These are phyloP conservation scores for Meloe dianella DNA, from an alignment of 2,888 invertebrate genomes.

Conservation along the genomic window DNA sequence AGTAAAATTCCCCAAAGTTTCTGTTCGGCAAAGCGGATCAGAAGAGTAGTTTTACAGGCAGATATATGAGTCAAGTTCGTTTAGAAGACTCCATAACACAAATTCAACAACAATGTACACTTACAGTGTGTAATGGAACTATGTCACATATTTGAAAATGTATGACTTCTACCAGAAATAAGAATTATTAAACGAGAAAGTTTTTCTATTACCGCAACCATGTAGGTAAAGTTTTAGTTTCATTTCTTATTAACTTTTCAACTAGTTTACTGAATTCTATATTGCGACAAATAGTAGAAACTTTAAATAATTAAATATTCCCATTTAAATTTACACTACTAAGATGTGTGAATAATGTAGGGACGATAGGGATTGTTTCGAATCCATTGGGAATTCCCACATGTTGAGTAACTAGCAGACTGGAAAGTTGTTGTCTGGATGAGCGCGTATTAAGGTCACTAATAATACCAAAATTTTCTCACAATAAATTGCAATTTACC, in stretches of 20 bases:
- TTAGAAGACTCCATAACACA: constrained; percentile 44
- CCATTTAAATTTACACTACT: background rate
- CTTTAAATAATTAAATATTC: background rate
- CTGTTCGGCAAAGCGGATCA: constrained; percentile 39
- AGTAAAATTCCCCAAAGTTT: constrained; percentile 44
- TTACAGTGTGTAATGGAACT: constrained; percentile 43
- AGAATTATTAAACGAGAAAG: too few relatives aligned
- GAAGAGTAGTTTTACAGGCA: constrained; percentile 43
- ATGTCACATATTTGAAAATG: constrained; percentile 44
- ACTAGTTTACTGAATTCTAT: background rate
- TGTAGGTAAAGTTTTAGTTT: too few relatives aligned
- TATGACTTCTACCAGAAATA: background rate
- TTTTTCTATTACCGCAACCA: too few relatives aligned
- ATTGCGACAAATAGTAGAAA: constrained; percentile 32
- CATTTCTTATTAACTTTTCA: background rate
- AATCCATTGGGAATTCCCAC: constrained; percentile 52
- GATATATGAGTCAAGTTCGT: constrained; percentile 50
- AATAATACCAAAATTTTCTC: constrained; percentile 46
- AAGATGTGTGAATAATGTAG: constrained; percentile 12
- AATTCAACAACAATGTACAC: constrained; percentile 45
- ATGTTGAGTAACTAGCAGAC: constrained; percentile 54
- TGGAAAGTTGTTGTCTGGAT: constrained; percentile 51
- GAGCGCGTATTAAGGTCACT: constrained; percentile 50
- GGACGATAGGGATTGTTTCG: constrained; percentile 44
- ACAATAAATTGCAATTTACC: constrained; percentile 20